Evolutionary conservation across 2,888 invertebrate genomes (phyloP).

Genomic region (Drosophila conformis): DNA sequence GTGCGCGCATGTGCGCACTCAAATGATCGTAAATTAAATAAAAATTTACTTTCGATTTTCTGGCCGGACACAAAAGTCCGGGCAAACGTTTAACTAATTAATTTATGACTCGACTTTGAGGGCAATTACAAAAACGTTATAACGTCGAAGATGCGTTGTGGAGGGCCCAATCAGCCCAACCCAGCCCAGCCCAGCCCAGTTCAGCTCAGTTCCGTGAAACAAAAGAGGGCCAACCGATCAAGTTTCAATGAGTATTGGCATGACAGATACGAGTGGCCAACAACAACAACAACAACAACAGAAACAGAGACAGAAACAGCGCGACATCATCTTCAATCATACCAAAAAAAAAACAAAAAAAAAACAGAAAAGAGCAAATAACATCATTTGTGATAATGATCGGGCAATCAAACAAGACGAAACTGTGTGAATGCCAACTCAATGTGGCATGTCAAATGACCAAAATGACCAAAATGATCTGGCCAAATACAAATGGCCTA

Average conservation of each 20-base stretch:
- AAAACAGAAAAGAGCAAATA: slow-evolving; percentile 35
- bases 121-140: slow-evolving; percentile 56
- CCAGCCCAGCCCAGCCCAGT: not conserved
- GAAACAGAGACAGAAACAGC: not conserved
- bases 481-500: slow-evolving; percentile 51
- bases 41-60: slow-evolving; percentile 68
- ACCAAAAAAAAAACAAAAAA: not conserved
- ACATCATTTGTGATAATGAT: slow-evolving; percentile 73
- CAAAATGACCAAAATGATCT: slow-evolving; percentile 28
- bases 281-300: not conserved
- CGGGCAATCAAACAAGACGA: slow-evolving; percentile 65
- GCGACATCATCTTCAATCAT: slow-evolving; percentile 48
- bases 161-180: not conserved
- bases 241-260: slow-evolving; percentile 17
- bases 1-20: slow-evolving; percentile 41
- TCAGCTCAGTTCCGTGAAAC: slow-evolving; percentile 2
- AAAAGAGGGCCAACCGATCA: slow-evolving; percentile 8
- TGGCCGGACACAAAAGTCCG: slow-evolving; percentile 11
- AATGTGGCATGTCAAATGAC: slow-evolving; percentile 69
- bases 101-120: slow-evolving; percentile 58
- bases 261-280: slow-evolving; percentile 10
- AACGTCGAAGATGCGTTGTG: not conserved
- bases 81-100: slow-evolving; percentile 58
- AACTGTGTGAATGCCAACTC: slow-evolving; percentile 68
- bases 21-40: slow-evolving; percentile 67